Conservation (phyloP, 2,797 vertebrate species). For the Alfaro cultratus region DNA sequence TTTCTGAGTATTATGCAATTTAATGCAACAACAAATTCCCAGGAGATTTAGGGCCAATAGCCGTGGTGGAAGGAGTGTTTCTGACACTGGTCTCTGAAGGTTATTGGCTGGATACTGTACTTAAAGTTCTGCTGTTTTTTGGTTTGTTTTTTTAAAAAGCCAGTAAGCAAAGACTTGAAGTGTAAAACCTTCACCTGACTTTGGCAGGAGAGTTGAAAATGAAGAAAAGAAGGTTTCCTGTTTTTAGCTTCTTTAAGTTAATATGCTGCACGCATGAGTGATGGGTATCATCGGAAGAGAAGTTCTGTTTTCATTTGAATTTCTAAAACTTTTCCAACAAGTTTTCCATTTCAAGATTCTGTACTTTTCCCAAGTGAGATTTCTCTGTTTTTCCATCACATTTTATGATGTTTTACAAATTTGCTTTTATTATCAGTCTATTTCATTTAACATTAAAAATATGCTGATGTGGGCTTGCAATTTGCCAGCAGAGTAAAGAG, state of each 20-base stretch:
- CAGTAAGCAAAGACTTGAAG: constrained; percentile 51
- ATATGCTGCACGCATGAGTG: not conserved
- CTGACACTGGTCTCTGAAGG: constrained; percentile 44
- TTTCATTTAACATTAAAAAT: not conserved
- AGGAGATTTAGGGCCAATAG: constrained; percentile 42
- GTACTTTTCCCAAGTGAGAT: not conserved
- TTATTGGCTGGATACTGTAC: constrained; percentile 52
- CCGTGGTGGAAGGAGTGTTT: constrained; percentile 45
- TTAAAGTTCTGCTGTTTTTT: constrained; percentile 44
- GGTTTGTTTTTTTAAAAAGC: constrained; percentile 34
- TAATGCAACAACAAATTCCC: constrained; percentile 53
- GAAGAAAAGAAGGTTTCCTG: constrained; percentile 43
- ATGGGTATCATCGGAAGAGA: not conserved
- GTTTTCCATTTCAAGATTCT: not conserved
- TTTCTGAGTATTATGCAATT: constrained; percentile 52
- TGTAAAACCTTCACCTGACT: constrained; percentile 60
- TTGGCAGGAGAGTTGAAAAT: constrained; percentile 49
- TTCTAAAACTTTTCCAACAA: not conserved
- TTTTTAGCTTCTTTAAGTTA: constrained; percentile 42
- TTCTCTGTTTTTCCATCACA: not conserved
- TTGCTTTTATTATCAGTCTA: not conserved
- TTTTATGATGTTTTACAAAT: not conserved
- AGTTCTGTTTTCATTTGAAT: not conserved
- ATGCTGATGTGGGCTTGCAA: not conserved
- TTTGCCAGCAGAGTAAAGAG: not conserved